Evolutionary conservation across 2,888 invertebrate species (phyloP).

Genomic region (Vanessa cardui): DNA sequence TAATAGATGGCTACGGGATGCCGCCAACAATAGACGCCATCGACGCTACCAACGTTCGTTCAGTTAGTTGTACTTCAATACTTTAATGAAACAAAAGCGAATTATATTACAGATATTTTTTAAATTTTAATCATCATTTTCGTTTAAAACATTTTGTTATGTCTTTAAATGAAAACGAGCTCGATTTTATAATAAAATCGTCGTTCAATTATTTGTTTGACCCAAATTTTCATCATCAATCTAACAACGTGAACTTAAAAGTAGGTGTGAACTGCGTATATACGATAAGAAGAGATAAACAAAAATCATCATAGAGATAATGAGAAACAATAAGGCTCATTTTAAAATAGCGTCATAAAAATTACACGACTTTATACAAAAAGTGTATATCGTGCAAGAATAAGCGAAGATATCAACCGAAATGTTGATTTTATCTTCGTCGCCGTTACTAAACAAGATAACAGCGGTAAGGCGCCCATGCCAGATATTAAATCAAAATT

Average conservation of each 20-base stretch:
- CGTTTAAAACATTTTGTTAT: neutral
- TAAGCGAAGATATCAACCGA: constrained; percentile 63
- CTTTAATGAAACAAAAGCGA: constrained; percentile 3
- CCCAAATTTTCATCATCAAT: constrained; percentile 34
- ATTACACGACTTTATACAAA: constrained; percentile 42
- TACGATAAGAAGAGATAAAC: constrained; percentile 38
- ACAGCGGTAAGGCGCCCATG: constrained; percentile 60
- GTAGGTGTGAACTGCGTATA: constrained; percentile 35
- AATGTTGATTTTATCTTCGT: constrained; percentile 70
- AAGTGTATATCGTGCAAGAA: constrained; percentile 40
- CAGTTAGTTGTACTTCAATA: constrained; percentile 1
- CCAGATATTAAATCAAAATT: constrained; percentile 72
- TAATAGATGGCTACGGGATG: constrained; percentile 81
- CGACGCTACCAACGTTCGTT: constrained; percentile 33
- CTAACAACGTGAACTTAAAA: constrained; percentile 24
- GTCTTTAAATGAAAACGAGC: neutral
- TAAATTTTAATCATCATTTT: neutral
- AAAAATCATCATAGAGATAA: constrained; percentile 30
- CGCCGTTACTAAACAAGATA: constrained; percentile 72
- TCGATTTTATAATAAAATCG: neutral
- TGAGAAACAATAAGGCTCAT: constrained; percentile 26
- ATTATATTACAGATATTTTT: neutral
- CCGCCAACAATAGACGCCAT: constrained; percentile 81
- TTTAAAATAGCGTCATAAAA: constrained; percentile 33
- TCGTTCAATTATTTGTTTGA: constrained; percentile 8